Base-by-base conservation (phyloP, 2,113 vertebrate species). In the Parus major region DNA sequence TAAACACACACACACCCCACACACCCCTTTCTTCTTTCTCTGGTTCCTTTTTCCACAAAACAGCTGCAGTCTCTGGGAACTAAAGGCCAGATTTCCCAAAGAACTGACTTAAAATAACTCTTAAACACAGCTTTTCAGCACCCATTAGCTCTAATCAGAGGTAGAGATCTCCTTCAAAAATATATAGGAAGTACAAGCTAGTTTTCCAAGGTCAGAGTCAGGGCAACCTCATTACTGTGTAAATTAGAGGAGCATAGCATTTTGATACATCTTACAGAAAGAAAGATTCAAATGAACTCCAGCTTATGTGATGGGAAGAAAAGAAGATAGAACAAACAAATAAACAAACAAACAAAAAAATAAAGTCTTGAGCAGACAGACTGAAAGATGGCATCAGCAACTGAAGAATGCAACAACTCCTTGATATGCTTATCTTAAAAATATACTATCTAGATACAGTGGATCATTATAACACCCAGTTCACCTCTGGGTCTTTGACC, bases 141-240 rank as follows among this genome's bases (percentile, higher is more conserved):
- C 65, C 82, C 85, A 86, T 94, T 86, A 96, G 47, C 55, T 79
- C 47, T 94, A 93, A 75, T 71, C 69, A 18, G 68, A 56, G 29
- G 64, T 81, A 68, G 76, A 77, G 44, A 95, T 87, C 70, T 70
- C 83, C 63, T 96, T 41, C 49, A 82, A 93, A 96, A 95, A 92
- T 82, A 91, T 79, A 83, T 91, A 91, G 95, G 71, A 94, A 93
- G 87, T 83, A 87, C 68, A 86, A 88, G 35, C 46, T 88, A 90
- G 44, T 20, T 90, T 64, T 83, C 41, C 49, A 88, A 94, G 82
- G 90, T 94, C 92, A 96, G 88, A 92, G 82, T 73, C 72, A 83
- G 92, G 92, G 85, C 92, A 95, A 86, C n/a, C 68, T 93, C 79
- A 96, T 92, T 96, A 80, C 71, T 75, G 68, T 61, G 70, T 70